These are phyloP conservation scores for Alouatta palliata DNA, from an alignment of 2,113 vertebrate species.

Conservation along the genomic window DNA sequence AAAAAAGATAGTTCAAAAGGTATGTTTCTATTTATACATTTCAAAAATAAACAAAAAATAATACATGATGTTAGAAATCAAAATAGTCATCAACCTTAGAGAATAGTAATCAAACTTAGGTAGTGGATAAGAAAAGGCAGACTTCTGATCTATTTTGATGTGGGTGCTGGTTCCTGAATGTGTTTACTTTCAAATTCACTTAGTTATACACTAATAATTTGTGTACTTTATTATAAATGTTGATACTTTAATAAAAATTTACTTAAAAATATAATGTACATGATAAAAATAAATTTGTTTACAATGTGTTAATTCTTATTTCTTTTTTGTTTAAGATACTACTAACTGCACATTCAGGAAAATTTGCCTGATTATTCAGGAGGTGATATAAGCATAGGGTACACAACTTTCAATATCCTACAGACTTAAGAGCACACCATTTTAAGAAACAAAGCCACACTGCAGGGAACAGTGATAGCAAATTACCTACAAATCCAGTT, in stretches of 20 bases:
- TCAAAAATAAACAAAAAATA: neutral
- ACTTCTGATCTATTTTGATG: neutral
- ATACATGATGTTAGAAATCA: neutral
- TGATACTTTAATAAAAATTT: neutral
- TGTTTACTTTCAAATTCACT: neutral
- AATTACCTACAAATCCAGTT: neutral
- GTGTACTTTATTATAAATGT: neutral
- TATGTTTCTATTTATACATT: neutral
- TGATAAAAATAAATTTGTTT: neutral
- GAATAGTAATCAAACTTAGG: neutral
- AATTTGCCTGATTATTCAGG: neutral
- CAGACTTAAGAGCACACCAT: neutral
- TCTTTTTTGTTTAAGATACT: neutral
- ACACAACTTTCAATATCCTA: neutral
- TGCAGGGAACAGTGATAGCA: neutral
- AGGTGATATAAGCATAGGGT: neutral
- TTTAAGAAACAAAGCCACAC: neutral
- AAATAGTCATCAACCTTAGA: neutral
- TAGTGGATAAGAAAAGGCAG: accelerated
- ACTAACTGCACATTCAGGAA: neutral
- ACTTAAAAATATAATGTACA: neutral
- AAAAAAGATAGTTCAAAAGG: neutral
- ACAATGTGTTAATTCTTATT: neutral
- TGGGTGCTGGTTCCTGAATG: neutral
- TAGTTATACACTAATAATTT: neutral